These are phyloP conservation scores for Epirrita christyi DNA, from an alignment of 2,888 invertebrate genomes.

Conservation along the genomic window DNA sequence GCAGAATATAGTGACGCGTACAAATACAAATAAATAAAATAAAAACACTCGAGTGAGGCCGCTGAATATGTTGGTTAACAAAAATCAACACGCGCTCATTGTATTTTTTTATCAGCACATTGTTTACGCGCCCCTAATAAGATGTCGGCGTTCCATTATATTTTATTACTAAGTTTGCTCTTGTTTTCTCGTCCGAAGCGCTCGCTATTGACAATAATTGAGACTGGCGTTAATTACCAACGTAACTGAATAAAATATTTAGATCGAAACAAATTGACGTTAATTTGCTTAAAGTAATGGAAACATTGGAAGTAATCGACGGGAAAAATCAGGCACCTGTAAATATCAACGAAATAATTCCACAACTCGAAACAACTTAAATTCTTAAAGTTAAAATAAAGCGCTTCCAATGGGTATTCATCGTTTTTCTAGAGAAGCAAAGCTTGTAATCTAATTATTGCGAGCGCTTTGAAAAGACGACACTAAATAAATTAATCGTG, in stretches of 20 bases:
- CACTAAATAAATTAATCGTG: constrained; percentile 71
- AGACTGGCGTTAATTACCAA: constrained; percentile 48
- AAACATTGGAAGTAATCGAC: constrained; percentile 51
- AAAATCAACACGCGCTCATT: constrained; percentile 9
- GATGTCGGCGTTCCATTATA: constrained; percentile 14
- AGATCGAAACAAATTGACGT: constrained; percentile 53
- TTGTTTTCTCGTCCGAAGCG: constrained; percentile 43
- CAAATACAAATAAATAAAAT: too few species aligned
- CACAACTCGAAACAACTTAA: constrained; percentile 28
- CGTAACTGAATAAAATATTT: constrained; percentile 48
- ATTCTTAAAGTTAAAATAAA: constrained; percentile 34
- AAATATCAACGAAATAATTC: constrained; percentile 36
- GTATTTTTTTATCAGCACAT: too few species aligned
- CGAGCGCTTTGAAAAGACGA: constrained; percentile 56
- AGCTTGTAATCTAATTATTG: constrained; percentile 55
- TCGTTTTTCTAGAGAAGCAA: constrained; percentile 39
- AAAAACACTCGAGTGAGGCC: neutral
- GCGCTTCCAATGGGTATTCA: constrained; percentile 33
- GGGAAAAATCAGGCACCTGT: constrained; percentile 48
- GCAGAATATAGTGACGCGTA: too few species aligned
- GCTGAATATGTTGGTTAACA: constrained; percentile 6
- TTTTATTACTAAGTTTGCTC: constrained; percentile 8
- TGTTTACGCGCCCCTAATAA: constrained; percentile 12
- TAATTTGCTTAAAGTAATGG: constrained; percentile 59
- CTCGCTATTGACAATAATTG: constrained; percentile 45